A percentile compares a stretch with the other conserved stretches of the same genome.
Conservation (phyloP, 2,797 vertebrate genomes). For the Tamandua tetradactyla region DNA sequence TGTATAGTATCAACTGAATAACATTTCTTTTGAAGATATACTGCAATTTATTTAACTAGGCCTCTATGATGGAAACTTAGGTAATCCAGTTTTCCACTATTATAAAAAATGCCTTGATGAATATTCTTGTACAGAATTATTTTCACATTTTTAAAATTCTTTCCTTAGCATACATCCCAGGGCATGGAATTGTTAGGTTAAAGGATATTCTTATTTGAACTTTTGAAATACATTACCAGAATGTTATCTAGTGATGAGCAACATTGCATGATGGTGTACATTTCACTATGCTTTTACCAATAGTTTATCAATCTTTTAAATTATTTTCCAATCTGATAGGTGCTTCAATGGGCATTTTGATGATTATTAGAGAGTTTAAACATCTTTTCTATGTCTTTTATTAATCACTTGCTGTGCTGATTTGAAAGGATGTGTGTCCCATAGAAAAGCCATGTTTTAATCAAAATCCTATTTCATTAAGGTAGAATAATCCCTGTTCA, state of each 20-base stretch:
- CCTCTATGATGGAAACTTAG: not conserved
- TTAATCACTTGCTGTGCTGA: too few species aligned
- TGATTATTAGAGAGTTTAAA: conserved; percentile 28
- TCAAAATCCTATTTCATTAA: too few species aligned
- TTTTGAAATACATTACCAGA: conserved; percentile 38
- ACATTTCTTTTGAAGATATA: not conserved
- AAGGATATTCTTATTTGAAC: conserved; percentile 27
- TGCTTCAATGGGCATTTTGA: not conserved
- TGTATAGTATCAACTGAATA: not conserved
- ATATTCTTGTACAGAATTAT: not conserved
- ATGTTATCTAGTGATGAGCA: conserved; percentile 13
- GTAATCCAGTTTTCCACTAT: conserved; percentile 5
- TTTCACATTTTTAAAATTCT: not conserved
- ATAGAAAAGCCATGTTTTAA: too few species aligned
- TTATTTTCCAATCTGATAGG: not conserved
- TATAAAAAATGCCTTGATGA: not conserved
- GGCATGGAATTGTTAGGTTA: not conserved
- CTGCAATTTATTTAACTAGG: conserved; percentile 1
- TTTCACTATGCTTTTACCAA: not conserved
- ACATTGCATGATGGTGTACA: not conserved
- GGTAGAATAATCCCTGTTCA: too few species aligned
- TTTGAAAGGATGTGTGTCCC: too few species aligned
- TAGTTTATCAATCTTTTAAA: not conserved
- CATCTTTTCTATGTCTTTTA: not conserved
- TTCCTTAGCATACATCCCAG: not conserved